Base-by-base conservation (phyloP, 2,888 invertebrate species). In the Temnothorax rugatulus region DNA sequence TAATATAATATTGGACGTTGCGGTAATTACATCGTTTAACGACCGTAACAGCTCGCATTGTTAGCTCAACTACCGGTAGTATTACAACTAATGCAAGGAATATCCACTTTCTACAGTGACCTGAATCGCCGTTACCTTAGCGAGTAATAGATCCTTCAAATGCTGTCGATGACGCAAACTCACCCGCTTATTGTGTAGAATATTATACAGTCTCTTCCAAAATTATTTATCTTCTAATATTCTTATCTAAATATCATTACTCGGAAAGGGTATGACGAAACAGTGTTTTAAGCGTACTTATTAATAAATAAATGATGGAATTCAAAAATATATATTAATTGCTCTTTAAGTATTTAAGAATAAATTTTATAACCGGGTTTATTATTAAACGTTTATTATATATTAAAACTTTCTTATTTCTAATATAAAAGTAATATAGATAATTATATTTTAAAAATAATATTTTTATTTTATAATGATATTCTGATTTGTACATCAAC, bases 101-200 rank as follows among this genome's bases (percentile, higher is more conserved):
- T 86, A 87, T 89, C 89, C 82, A 89, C 89, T 89, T 90, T 89
- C 89, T 90, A 89, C 77, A 87, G 61, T 86, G 87, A 82, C 88
- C 89, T 86, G 87, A 83, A 87, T 89, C 68, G 64, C 71, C 79
- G 82, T 88, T 85, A 84, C 84, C 87, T 83, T 88, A 84, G 75
- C 84, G 82, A 54, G 82, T 83, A 84, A 89, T 86, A 89, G 85
- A 88, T 89, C 89, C 86, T 89, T 89, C 89, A 84, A 89, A 89
- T 87, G 83, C 79, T 89, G 77, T 83, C 84, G 86, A 89, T 89
- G 88, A 89, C 86, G 89, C 83, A 89, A 88, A 86, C 84, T 84
- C 82, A 69, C 66, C 77, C 83, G 84, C 61, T 84, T 84, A 84
- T 85, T 71, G 47, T 64, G 5, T 64, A 64, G 63, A 25, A 44